Conservation (phyloP, 2,888 invertebrate genomes). For the Odontocolon sp. region DNA sequence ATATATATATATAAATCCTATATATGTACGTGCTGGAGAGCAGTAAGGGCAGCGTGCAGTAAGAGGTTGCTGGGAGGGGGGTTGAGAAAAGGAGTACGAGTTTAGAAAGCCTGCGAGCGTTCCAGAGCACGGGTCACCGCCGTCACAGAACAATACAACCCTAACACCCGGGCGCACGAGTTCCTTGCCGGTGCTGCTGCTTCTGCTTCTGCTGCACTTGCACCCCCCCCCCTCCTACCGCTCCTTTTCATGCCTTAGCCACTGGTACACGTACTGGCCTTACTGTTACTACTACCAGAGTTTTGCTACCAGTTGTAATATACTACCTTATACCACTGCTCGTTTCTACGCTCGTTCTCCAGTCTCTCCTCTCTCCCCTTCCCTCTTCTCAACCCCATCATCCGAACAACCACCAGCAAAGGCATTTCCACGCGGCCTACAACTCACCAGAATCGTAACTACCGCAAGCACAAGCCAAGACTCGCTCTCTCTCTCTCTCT, state of each 20-base stretch:
- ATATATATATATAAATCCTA: slow-evolving; percentile 40
- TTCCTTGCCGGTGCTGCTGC: slow-evolving; percentile 29
- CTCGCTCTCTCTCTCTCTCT: slow-evolving; percentile 53
- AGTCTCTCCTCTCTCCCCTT: slow-evolving; percentile 8
- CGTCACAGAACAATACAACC: slow-evolving; percentile 75
- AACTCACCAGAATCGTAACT: slow-evolving; percentile 62
- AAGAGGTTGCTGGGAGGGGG: slow-evolving; percentile 32
- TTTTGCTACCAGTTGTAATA: slow-evolving; percentile 3
- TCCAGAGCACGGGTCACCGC: slow-evolving; percentile 72
- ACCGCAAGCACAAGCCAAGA: slow-evolving; percentile 68
- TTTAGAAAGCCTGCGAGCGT: slow-evolving; percentile 71
- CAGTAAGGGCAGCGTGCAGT: slow-evolving; percentile 14
- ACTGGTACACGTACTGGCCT: slow-evolving; percentile 19
- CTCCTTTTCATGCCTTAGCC: slow-evolving; percentile 14
- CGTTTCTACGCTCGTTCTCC: slow-evolving; percentile 42
- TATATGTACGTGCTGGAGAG: slow-evolving; percentile 39
- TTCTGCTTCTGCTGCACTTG: slow-evolving; percentile 20
- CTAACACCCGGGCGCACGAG: slow-evolving; percentile 52
- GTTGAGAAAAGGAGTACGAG: slow-evolving; percentile 60
- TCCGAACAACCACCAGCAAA: slow-evolving; percentile 3
- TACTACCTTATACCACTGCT: slow-evolving; percentile 24
- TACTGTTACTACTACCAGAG: not conserved
- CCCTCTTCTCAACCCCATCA: slow-evolving; percentile 15
- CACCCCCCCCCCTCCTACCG: slow-evolving; percentile 3
- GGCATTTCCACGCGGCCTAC: slow-evolving; percentile 62